Evolutionary conservation across 2,888 invertebrate species (phyloP).

Genomic region (Caenorhabditis afra): DNA sequence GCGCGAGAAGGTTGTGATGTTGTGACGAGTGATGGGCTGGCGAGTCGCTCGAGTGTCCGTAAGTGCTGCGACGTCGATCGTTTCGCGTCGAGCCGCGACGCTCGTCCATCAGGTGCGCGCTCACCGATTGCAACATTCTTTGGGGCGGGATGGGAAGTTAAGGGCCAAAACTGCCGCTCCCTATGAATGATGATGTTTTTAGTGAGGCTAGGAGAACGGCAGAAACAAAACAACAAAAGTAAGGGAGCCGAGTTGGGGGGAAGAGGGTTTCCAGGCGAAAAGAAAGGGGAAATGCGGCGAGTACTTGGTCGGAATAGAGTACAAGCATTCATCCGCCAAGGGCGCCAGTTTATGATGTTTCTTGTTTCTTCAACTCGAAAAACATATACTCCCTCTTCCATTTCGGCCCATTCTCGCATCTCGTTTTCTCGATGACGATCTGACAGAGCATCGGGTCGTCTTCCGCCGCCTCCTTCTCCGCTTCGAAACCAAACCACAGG

Average conservation of each 20-base stretch:
- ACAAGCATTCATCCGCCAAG: constrained; percentile 22
- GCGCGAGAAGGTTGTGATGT: constrained; percentile 55
- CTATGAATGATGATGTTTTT: constrained; percentile 45
- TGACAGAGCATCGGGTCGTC: constrained; percentile 27
- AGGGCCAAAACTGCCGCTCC: neutral
- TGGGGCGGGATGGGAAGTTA: neutral
- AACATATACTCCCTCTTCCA: constrained; percentile 47
- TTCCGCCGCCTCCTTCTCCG: constrained; percentile 24
- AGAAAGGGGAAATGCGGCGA: constrained; percentile 2
- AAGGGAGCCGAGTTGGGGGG: too few relatives aligned
- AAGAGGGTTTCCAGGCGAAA: constrained; percentile 16
- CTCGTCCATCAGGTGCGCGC: constrained; percentile 72
- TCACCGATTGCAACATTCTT: constrained; percentile 75
- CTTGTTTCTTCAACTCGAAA: constrained; percentile 40
- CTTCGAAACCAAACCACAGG: constrained; percentile 33
- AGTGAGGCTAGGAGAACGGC: constrained; percentile 1
- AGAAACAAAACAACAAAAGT: constrained; percentile 31
- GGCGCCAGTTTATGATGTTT: constrained; percentile 58
- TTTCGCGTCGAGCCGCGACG: constrained; percentile 59
- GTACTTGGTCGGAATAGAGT: constrained; percentile 19
- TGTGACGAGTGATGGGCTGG: constrained; percentile 42
- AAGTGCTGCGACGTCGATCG: constrained; percentile 54
- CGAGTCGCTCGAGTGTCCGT: constrained; percentile 43
- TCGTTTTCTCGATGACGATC: constrained; percentile 55
- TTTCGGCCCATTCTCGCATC: constrained; percentile 25